These are phyloP conservation scores for Ochropleura plecta DNA, from an alignment of 2,888 invertebrate species.

Conservation along the genomic window DNA sequence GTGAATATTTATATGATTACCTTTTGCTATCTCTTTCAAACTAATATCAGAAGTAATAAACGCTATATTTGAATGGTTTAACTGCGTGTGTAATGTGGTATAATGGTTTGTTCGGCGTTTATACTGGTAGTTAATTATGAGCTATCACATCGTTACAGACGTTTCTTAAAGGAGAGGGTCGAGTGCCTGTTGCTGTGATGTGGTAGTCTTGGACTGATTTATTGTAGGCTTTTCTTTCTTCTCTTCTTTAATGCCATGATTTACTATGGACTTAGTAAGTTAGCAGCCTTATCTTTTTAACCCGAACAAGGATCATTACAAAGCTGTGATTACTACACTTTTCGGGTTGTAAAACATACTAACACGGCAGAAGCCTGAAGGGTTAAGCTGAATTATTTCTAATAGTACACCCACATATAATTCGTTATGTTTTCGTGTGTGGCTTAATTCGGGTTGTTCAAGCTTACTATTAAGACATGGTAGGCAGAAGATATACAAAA, in stretches of 20 bases:
- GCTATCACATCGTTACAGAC: conserved; percentile 31
- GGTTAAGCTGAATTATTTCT: no score
- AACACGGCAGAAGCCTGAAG: no score
- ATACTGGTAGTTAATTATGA: conserved; percentile 76
- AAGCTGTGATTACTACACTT: conserved; percentile 18
- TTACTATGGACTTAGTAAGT: conserved; percentile 7
- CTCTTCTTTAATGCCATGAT: conserved; percentile 10
- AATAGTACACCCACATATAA: no score
- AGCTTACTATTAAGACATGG: background rate
- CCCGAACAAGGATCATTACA: conserved; percentile 11
- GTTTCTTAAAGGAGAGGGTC: conserved; percentile 44
- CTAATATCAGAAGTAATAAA: conserved; percentile 45
- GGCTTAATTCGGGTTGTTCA: background rate
- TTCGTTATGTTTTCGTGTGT: no score
- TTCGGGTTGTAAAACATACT: background rate
- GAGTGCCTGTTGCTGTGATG: conserved; percentile 36
- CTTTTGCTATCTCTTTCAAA: conserved; percentile 33
- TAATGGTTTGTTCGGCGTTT: conserved; percentile 66
- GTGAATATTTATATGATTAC: conserved; percentile 60
- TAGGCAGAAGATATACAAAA: background rate
- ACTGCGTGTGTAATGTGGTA: conserved; percentile 33
- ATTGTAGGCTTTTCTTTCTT: conserved; percentile 15
- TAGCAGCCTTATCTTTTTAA: conserved; percentile 30
- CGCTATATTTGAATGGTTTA: conserved; percentile 35
- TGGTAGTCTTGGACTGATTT: conserved; percentile 37